Conservation (phyloP, 2,888 invertebrate genomes). For the Sarcophaga caerulescens region DNA sequence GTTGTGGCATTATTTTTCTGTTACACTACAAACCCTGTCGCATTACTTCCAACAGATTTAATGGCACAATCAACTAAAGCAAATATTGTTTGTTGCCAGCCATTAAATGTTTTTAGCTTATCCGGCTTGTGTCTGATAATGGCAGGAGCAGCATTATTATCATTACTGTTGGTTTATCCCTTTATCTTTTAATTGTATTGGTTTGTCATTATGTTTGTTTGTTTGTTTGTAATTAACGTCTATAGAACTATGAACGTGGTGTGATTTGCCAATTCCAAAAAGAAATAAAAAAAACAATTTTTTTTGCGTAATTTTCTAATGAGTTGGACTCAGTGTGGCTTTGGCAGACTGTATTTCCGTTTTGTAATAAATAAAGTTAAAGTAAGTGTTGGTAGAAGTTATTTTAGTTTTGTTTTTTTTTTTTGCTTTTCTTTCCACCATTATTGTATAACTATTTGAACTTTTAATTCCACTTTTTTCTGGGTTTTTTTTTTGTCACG, state of each 20-base stretch:
- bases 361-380: constrained; percentile 29
- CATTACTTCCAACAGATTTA: background rate
- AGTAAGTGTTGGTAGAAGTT: constrained; percentile 14
- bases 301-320: constrained; percentile 66
- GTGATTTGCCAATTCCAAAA: constrained; percentile 31
- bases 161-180: constrained; percentile 38
- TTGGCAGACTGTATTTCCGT: constrained; percentile 44
- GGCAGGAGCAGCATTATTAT: background rate
- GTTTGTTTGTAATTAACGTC: constrained; percentile 38
- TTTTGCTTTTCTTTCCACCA: constrained; percentile 37
- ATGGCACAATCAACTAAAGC: background rate
- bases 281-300: background rate
- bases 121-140: background rate
- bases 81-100: constrained; percentile 5
- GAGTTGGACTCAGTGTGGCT: constrained; percentile 64
- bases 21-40: background rate
- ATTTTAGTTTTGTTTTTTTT: background rate
- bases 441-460: constrained; percentile 11
- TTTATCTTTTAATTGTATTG: constrained; percentile 43
- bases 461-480: background rate
- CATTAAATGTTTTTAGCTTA: background rate
- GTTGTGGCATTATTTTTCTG: too few relatives aligned
- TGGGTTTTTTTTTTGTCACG: constrained; percentile 4
- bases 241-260: constrained; percentile 23
- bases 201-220: constrained; percentile 33